Percentiles rank a stretch among this genome's conserved stretches.
Evolutionary conservation across 2,888 invertebrate species (phyloP).

Genomic region (Ptilodon capucinus): DNA sequence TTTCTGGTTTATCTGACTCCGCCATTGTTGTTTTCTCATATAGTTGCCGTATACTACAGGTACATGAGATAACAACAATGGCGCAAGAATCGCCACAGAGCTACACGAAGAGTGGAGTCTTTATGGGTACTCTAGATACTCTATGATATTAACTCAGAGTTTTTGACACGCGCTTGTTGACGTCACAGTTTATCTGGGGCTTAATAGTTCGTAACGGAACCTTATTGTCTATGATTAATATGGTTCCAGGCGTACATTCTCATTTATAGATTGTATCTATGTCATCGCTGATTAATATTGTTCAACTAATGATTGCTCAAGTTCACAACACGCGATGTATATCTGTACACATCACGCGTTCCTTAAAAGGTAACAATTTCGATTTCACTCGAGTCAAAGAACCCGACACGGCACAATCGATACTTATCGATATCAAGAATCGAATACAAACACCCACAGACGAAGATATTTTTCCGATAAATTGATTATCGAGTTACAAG

Average conservation of each 20-base stretch:
- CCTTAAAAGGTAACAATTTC: conserved; percentile 10
- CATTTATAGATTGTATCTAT: too few relatives aligned
- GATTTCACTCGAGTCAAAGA: conserved; percentile 26
- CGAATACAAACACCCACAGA: conserved; percentile 52
- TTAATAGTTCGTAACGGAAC: neutral
- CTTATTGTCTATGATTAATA: neutral
- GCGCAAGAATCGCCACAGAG: too few relatives aligned
- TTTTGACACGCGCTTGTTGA: too few relatives aligned
- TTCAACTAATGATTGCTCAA: neutral
- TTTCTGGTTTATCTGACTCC: too few relatives aligned
- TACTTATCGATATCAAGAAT: conserved; percentile 40
- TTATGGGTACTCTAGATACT: too few relatives aligned
- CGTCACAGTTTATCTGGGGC: too few relatives aligned
- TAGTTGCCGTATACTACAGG: too few relatives aligned
- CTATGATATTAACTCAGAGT: too few relatives aligned
- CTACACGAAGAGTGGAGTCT: too few relatives aligned
- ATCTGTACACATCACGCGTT: neutral
- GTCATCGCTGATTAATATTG: neutral
- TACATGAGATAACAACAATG: too few relatives aligned
- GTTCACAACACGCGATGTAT: neutral
- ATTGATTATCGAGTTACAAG: conserved; percentile 72
- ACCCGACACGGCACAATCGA: conserved; percentile 26
- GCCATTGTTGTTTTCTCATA: too few relatives aligned
- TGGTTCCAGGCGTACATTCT: too few relatives aligned
- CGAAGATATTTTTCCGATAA: conserved; percentile 56